Evolutionary conservation across 2,888 invertebrate species (phyloP).

Genomic region (Dusona sp.): DNA sequence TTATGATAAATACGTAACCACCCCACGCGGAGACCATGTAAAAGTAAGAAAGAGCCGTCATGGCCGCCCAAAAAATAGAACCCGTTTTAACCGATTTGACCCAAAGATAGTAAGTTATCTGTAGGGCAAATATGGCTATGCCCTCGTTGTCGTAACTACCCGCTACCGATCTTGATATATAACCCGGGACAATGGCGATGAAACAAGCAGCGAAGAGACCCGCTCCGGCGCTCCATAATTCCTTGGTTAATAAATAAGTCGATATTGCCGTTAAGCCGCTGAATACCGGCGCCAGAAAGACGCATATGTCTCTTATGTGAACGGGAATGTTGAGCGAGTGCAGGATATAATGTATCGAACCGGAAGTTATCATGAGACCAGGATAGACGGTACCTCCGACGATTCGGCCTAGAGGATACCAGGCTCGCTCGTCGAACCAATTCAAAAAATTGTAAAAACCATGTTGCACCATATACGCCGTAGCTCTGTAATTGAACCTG

Average conservation of each 20-base stretch:
- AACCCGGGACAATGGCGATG: constrained; percentile 99
- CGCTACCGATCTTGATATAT: constrained; percentile 99
- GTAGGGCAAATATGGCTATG: constrained; percentile 99
- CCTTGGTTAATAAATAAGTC: constrained; percentile 98
- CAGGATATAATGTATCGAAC: constrained; percentile 97
- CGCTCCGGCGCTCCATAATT: constrained; percentile 98
- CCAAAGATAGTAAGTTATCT: constrained; percentile 99
- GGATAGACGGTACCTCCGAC: constrained; percentile 99
- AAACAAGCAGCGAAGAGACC: constrained; percentile 99
- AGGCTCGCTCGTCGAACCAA: constrained; percentile 99
- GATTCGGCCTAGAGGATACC: constrained; percentile 99
- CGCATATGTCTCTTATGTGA: constrained; percentile 99
- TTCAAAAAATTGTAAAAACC: constrained; percentile 99
- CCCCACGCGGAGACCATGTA: constrained; percentile 99
- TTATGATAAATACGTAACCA: constrained; percentile 99
- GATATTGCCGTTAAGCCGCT: constrained; percentile 99
- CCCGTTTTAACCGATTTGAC: constrained; percentile 99
- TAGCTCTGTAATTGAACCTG: constrained; percentile 99
- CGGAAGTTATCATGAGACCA: constrained; percentile 99
- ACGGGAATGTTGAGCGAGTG: constrained; percentile 97
- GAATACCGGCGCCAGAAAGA: constrained; percentile 99
- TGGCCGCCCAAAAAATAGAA: constrained; percentile 97
- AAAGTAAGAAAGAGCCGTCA: constrained; percentile 98
- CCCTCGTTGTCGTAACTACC: constrained; percentile 99
- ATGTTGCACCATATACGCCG: constrained; percentile 99